These are phyloP conservation scores for Sitta carolinensis DNA, from an alignment of 2,797 vertebrate genomes.

Conservation along the genomic window DNA sequence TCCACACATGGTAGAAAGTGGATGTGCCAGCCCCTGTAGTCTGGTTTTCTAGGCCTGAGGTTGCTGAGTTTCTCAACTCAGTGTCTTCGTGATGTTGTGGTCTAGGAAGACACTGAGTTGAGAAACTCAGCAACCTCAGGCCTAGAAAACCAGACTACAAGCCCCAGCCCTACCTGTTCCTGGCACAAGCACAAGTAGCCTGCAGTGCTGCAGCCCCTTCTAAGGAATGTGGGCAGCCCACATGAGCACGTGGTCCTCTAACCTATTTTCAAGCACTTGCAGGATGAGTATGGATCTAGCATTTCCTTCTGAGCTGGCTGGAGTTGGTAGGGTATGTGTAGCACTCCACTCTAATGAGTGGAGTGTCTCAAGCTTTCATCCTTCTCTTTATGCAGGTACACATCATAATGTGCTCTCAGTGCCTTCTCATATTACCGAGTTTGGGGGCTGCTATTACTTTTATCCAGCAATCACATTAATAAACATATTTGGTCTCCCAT, in stretches of 20 bases:
- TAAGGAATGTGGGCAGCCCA: neutral
- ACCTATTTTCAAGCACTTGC: neutral
- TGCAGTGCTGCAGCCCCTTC: neutral
- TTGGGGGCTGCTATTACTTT: neutral
- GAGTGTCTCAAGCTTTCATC: neutral
- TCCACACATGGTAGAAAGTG: neutral
- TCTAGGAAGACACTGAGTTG: too few relatives aligned
- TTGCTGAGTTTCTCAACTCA: too few relatives aligned
- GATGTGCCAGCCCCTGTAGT: neutral
- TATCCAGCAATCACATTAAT: neutral
- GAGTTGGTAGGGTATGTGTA: neutral
- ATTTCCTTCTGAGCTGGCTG: neutral
- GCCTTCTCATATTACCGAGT: neutral
- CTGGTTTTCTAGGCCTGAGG: too few relatives aligned
- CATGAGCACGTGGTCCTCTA: neutral
- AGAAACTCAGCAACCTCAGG: too few relatives aligned
- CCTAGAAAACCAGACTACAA: too few relatives aligned
- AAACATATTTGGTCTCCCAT: neutral
- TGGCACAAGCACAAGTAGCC: neutral
- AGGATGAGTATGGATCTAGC: neutral
- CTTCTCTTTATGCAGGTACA: neutral
- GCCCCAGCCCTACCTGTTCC: neutral
- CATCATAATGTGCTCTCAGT: neutral
- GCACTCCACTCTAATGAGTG: neutral
- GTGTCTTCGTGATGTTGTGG: too few relatives aligned